A percentile compares a stretch with the other conserved stretches of the same genome.
Conservation (phyloP, 2,113 vertebrate genomes). For the Triplophysa dalaica region DNA sequence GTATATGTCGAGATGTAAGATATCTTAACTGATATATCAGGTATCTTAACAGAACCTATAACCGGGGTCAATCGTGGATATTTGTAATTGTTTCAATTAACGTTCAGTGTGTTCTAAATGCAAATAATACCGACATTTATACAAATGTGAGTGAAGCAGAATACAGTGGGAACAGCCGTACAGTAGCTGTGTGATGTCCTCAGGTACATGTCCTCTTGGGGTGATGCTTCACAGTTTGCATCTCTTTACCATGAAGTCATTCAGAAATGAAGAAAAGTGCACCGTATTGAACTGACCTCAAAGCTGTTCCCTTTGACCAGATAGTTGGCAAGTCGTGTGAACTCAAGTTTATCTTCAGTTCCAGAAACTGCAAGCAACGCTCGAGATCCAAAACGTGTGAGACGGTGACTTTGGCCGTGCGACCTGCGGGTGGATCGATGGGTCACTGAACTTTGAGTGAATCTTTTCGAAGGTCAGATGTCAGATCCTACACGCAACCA, state of each 20-base stretch:
- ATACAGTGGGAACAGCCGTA: neutral
- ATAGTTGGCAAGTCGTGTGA: neutral
- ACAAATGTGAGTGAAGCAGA: neutral
- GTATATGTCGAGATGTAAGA: too few relatives aligned
- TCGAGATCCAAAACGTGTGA: constrained; percentile 23
- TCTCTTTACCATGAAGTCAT: constrained; percentile 11
- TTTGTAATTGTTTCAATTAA: too few relatives aligned
- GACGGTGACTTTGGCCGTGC: neutral
- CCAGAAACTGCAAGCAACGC: neutral
- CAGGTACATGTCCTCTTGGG: neutral
- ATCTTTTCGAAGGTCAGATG: neutral
- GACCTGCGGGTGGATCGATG: neutral
- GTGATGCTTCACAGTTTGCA: constrained; percentile 8
- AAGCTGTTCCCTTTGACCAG: neutral
- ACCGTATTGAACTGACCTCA: neutral
- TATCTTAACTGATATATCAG: too few relatives aligned
- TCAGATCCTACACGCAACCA: constrained; percentile 6
- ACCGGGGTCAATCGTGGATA: too few relatives aligned
- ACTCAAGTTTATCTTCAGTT: constrained; percentile 2
- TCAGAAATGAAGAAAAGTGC: constrained; percentile 10
- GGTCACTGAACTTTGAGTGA: neutral
- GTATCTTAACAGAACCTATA: too few relatives aligned
- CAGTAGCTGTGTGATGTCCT: neutral
- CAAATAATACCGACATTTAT: neutral
- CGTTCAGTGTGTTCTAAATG: neutral